Evolutionary conservation across 1,140 invertebrate species (phyloP).

Genomic region (Dendrolimus punctatus): DNA sequence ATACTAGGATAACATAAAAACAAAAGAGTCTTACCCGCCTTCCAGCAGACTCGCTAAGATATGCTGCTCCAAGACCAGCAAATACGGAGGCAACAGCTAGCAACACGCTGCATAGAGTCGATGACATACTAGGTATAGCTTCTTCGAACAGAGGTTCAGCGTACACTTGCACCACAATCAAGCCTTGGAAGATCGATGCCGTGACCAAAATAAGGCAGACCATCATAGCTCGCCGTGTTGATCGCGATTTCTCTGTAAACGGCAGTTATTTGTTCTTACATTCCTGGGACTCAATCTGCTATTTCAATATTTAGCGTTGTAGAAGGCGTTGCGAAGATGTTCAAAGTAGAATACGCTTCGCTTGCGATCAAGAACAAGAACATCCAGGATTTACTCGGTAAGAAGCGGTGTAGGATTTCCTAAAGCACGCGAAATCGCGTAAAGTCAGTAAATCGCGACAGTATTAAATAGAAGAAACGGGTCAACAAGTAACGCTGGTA

Average conservation of each 20-base stretch:
- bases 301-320: no score
- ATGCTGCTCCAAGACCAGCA: slow-evolving; percentile 23
- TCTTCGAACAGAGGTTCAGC: slow-evolving; percentile 28
- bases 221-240: slow-evolving; percentile 16
- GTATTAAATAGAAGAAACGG: no score
- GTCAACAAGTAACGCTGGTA: no score
- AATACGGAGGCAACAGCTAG: slow-evolving; percentile 28
- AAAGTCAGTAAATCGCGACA: no score
- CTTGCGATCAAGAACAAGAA: no score
- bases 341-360: no score
- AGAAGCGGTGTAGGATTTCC: no score
- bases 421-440: no score
- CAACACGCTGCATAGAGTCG: slow-evolving; percentile 35
- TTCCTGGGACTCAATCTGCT: no score
- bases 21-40: slow-evolving; percentile 33
- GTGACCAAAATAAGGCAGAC: slow-evolving; percentile 21
- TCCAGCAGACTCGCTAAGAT: slow-evolving; percentile 30
- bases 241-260: slow-evolving; percentile 14
- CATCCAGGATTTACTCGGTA: no score
- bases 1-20: slow-evolving; percentile 6
- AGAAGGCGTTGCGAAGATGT: no score
- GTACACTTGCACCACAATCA: slow-evolving; percentile 38
- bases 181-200: slow-evolving; percentile 31
- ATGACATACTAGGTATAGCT: slow-evolving; percentile 30
- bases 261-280: no score